Evolutionary conservation across 2,113 vertebrate species (phyloP).

Genomic region (Ptyas mucosa): DNA sequence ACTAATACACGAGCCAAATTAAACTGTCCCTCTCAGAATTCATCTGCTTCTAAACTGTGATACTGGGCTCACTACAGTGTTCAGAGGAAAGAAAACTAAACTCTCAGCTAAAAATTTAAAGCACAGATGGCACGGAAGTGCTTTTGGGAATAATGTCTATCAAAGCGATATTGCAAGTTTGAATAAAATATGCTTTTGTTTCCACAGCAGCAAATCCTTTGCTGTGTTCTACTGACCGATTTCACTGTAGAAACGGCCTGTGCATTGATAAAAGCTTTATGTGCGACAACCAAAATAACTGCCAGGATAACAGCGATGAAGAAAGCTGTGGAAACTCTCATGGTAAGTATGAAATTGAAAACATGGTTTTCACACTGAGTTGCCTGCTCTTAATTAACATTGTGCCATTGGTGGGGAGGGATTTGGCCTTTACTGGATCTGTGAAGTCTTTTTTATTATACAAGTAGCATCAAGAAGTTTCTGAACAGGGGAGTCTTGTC

Average conservation of each 20-base stretch:
- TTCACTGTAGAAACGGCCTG: conserved; percentile 92
- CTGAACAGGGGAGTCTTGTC: background rate
- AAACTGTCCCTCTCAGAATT: background rate
- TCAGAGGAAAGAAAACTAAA: background rate
- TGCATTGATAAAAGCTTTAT: conserved; percentile 97
- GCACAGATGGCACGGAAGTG: background rate
- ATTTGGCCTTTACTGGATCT: background rate
- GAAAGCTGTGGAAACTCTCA: conserved; percentile 87
- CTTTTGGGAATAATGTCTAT: background rate
- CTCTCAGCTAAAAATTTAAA: background rate
- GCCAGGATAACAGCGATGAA: conserved; percentile 94
- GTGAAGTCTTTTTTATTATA: too few relatives aligned
- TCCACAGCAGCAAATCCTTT: conserved; percentile 86
- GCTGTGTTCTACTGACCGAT: conserved; percentile 89
- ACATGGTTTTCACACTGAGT: background rate
- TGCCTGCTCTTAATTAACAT: background rate
- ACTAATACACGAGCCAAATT: background rate
- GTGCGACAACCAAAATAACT: conserved; percentile 93
- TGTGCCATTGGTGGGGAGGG: background rate
- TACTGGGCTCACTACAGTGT: background rate
- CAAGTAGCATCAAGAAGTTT: background rate
- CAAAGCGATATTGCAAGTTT: background rate
- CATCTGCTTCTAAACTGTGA: background rate
- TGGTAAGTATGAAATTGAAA: conserved; percentile 69
- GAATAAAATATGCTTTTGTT: conserved; percentile 38